phyloP scores from a whole-genome alignment of 1,140 invertebrate species.

The Liolophura sinensis region DNA sequence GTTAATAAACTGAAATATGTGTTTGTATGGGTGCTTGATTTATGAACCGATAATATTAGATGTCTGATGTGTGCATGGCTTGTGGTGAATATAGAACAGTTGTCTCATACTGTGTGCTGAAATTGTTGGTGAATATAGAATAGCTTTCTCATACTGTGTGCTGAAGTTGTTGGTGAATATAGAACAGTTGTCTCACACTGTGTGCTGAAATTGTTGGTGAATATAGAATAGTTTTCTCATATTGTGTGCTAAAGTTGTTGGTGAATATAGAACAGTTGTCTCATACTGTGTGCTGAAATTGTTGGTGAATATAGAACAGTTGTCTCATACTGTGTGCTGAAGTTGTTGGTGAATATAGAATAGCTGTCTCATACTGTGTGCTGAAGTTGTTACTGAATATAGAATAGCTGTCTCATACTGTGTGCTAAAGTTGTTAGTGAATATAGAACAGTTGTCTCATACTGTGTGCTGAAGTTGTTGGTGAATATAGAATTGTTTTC shows the following conservation, averaged over 20 bases:
- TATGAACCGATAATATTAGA: no score
- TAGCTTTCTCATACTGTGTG: no score
- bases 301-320: slow-evolving; percentile 1
- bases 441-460: slow-evolving; percentile 5
- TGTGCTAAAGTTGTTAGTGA: background rate
- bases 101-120: no score
- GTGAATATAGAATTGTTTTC: no score
- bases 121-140: background rate
- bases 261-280: slow-evolving; percentile 2
- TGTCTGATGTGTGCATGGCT: background rate
- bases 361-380: no score
- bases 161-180: background rate
- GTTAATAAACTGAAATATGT: no score
- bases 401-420: no score
- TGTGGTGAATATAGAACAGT: background rate
- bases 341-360: background rate
- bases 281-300: no score
- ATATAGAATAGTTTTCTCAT: slow-evolving; percentile 13
- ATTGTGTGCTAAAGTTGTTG: background rate
- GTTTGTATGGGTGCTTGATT: no score
- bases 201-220: background rate
- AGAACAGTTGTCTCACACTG: no score
- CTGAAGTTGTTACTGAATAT: background rate
- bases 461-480: background rate
- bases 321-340: no score